These are phyloP conservation scores for Nyctereutes procyonoides DNA, from an alignment of 2,113 vertebrate genomes.

Conservation along the genomic window DNA sequence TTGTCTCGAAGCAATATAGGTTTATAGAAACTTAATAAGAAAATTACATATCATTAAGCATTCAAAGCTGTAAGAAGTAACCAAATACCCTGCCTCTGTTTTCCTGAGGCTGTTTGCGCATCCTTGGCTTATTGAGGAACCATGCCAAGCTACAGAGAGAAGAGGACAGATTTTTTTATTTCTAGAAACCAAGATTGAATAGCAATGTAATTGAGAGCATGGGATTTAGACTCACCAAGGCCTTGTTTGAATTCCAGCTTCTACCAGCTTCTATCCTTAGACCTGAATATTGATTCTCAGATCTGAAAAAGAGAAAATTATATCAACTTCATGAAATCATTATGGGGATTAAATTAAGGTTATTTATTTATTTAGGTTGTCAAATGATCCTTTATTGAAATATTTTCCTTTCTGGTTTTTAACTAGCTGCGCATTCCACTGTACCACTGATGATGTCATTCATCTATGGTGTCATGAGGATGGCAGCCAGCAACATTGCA, in stretches of 20 bases:
- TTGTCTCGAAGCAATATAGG: background rate
- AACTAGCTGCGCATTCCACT: background rate
- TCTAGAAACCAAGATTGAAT: background rate
- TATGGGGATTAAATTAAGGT: background rate
- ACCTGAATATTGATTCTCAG: background rate
- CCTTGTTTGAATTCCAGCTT: slow-evolving; percentile 17
- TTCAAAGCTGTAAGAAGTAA: background rate
- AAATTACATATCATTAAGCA: background rate
- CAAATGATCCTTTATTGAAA: background rate
- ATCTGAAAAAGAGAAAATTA: background rate
- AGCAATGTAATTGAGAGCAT: background rate
- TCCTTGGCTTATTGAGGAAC: background rate
- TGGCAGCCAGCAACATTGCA: background rate
- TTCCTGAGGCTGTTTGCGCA: background rate
- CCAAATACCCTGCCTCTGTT: background rate
- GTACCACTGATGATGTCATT: background rate
- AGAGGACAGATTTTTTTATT: background rate
- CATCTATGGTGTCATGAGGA: background rate
- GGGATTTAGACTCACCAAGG: background rate
- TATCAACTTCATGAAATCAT: background rate
- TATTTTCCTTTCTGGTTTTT: background rate
- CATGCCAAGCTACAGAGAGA: background rate
- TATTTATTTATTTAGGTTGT: background rate
- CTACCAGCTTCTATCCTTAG: background rate
- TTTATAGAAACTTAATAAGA: background rate